phyloP scores from a whole-genome alignment of 2,888 invertebrate species.

The Drosophila koepferae region DNA sequence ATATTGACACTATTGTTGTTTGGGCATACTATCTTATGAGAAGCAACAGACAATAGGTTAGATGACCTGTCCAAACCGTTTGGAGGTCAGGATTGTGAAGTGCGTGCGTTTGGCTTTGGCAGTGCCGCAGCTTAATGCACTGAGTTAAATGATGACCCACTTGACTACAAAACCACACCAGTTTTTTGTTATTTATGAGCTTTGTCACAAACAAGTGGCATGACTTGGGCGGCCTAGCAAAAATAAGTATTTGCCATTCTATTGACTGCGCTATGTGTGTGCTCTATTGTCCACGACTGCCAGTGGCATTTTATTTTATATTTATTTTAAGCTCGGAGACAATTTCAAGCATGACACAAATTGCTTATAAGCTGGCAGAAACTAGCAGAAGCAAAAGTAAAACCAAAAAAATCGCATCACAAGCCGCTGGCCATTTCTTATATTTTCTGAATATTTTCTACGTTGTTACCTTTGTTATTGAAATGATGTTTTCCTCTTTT shows the following conservation, averaged over 20 bases:
- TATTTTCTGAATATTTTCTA: conserved; percentile 11
- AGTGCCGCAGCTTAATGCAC: conserved; percentile 1
- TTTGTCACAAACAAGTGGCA: conserved; percentile 23
- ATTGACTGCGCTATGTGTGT: conserved; percentile 29
- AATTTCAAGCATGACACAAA: conserved; percentile 29
- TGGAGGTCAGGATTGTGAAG: not conserved
- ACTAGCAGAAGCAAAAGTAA: not conserved
- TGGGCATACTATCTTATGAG: conserved; percentile 7
- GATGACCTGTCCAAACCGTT: conserved; percentile 7
- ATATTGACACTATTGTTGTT: conserved; percentile 27
- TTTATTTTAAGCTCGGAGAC: not conserved
- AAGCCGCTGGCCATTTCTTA: conserved; percentile 35
- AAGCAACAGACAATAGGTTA: conserved; percentile 1
- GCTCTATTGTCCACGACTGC: conserved; percentile 7
- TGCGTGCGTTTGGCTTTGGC: conserved; percentile 12
- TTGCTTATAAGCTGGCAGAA: conserved; percentile 44
- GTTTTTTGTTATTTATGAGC: conserved; percentile 43
- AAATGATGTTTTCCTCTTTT: conserved; percentile 44
- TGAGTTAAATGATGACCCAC: conserved; percentile 37
- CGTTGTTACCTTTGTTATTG: conserved; percentile 31
- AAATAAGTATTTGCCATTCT: conserved; percentile 22
- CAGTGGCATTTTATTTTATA: conserved; percentile 48
- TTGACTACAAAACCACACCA: conserved; percentile 14
- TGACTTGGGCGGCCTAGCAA: conserved; percentile 14
- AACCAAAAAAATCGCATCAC: conserved; percentile 23